Percentiles rank a stretch among this genome's conserved stretches.
These are phyloP conservation scores for Micromussa lordhowensis DNA, from an alignment of 92 coral and sea anemone species.

Conservation along the genomic window DNA sequence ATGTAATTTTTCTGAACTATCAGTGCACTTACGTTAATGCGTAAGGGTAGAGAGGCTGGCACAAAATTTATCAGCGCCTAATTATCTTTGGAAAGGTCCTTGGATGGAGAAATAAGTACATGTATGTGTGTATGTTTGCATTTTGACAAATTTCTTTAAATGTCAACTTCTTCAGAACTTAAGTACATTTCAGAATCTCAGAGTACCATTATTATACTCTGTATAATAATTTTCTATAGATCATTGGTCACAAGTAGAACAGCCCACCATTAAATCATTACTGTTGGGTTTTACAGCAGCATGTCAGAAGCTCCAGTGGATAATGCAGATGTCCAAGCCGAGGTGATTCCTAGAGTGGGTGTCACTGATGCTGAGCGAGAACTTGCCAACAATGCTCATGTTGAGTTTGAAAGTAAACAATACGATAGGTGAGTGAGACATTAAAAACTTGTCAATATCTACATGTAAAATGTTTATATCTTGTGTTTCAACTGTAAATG, in stretches of 20 bases:
- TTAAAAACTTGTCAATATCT: background rate
- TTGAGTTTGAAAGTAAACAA: slow-evolving; percentile 86
- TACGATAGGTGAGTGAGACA: slow-evolving; percentile 58
- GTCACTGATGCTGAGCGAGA: slow-evolving; percentile 92
- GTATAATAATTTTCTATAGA: too few relatives aligned
- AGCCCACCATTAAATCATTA: background rate
- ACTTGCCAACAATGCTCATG: slow-evolving; percentile 86
- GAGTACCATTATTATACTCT: too few relatives aligned
- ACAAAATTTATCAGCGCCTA: too few relatives aligned
- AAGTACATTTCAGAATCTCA: background rate
- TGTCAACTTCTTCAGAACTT: too few relatives aligned
- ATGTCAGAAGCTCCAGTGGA: slow-evolving; percentile 41
- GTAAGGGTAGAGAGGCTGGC: too few relatives aligned
- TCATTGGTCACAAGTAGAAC: too few relatives aligned
- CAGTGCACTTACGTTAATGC: too few relatives aligned
- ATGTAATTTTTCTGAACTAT: too few relatives aligned
- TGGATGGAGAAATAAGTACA: too few relatives aligned
- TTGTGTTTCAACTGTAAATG: background rate
- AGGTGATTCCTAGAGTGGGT: slow-evolving; percentile 42
- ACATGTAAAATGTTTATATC: background rate
- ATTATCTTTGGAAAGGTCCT: too few relatives aligned
- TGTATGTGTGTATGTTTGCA: too few relatives aligned
- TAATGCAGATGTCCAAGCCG: slow-evolving; percentile 12
- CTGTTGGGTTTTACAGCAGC: background rate
- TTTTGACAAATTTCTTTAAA: too few relatives aligned